Conservation (phyloP, 2,113 vertebrate species). For the Nansenia antarctica region DNA sequence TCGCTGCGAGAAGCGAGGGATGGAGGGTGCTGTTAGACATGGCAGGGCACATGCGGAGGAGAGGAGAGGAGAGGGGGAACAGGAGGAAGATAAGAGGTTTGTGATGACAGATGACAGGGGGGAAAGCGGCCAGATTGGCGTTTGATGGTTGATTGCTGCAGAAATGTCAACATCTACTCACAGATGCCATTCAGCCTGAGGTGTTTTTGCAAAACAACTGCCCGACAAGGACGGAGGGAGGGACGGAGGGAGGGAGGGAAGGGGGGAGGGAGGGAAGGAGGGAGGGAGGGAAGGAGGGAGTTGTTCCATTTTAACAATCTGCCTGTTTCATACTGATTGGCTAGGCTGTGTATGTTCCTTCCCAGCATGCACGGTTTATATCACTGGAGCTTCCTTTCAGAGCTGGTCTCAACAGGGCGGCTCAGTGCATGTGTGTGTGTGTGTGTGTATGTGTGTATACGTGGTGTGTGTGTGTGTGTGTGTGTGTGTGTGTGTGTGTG, state of each 20-base stretch:
- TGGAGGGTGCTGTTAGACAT: background rate
- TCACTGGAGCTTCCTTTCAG: too few relatives aligned
- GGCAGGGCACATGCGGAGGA: too few relatives aligned
- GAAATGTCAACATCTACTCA: constrained; percentile 77
- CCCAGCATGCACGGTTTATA: too few relatives aligned
- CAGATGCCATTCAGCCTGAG: constrained; percentile 64
- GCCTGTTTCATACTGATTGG: too few relatives aligned
- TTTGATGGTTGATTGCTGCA: constrained; percentile 76
- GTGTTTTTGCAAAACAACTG: constrained; percentile 58
- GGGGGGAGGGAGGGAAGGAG: too few relatives aligned
- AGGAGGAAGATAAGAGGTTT: constrained; percentile 65
- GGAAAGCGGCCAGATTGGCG: constrained; percentile 65
- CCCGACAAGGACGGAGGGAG: constrained; percentile 49
- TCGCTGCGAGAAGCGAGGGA: background rate
- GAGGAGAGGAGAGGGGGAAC: background rate
- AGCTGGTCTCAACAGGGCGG: too few relatives aligned
- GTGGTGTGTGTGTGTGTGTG: constrained; percentile 12
- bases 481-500: constrained; percentile 17
- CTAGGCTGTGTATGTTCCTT: too few relatives aligned
- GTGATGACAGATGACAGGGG: constrained; percentile 74
- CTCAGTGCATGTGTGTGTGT: too few relatives aligned
- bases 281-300: too few relatives aligned
- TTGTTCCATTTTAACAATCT: too few relatives aligned
- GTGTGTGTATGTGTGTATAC: constrained; percentile 18
- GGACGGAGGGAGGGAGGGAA: too few relatives aligned